Base-by-base conservation (phyloP, 2,888 invertebrate genomes). In the Melieria crassipennis region DNA sequence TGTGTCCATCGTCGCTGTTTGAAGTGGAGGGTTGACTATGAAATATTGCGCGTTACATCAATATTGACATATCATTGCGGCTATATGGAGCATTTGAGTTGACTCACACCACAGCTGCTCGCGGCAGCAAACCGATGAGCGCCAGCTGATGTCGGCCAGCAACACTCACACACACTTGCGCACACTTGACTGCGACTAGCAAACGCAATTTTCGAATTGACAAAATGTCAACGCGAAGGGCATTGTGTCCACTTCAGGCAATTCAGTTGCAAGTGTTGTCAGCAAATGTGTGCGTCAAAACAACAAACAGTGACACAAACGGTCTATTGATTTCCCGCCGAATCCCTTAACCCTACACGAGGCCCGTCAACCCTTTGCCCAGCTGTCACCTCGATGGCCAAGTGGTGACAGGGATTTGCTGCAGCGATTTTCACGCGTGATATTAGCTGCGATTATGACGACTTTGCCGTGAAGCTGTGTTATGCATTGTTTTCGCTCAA, bases 361-460 rank as follows among this genome's bases (percentile, higher is more conserved):
- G n/a, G 52, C 60, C 61, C 52, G 50, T 67, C 61, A 77, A 75
- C 75, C 75, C 75, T 73, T 76, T 71, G 50, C 45, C 47, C 45
- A 55, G 16, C 57, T 63, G 57, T 66, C n/a, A n/a, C 57, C 50
- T 69, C 42, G 55, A 65, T 68, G 69, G 11, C 50, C 48, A 66
- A 66, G 60, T 68, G 52, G 61, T 73, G 75, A 65, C 70, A 68
- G 70, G 71, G 65, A 76, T 75, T 76, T 65, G 76, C 72, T 73
- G 73, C 71, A 75, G 66, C 73, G 74, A 74, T 71, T 75, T 65
- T 70, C 72, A 74, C 75, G 73, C 74, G 70, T 76, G 65, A 75
- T 76, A 74, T 78, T 77, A 75, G 69, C 71, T 58, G 65, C 68
- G 75, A 76, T 77, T 76, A 76, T 69, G 64, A 65, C 70, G 72